Percentiles rank a stretch among this genome's conserved stretches.
These are phyloP conservation scores for Brachypodius melanocephalos DNA, from an alignment of 2,113 vertebrate species.

Conservation along the genomic window DNA sequence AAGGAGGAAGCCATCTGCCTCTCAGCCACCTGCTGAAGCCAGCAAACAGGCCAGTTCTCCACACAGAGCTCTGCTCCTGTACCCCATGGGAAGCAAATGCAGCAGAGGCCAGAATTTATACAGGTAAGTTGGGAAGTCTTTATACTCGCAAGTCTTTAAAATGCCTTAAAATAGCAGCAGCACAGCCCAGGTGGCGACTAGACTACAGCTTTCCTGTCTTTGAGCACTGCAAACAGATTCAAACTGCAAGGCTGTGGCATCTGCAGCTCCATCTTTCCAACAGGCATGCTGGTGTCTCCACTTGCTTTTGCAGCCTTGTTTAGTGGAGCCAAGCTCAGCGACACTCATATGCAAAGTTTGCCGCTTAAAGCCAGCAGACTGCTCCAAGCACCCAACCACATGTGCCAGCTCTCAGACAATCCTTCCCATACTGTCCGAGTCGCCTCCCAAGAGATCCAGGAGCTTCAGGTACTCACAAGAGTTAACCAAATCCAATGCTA, in stretches of 20 bases:
- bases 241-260: neutral
- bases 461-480: neutral
- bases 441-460: rapidly evolving
- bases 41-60: neutral
- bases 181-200: neutral
- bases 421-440: neutral
- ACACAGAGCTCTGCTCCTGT: neutral
- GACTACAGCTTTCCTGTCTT: neutral
- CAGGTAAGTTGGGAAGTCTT: neutral
- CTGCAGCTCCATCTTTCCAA: neutral
- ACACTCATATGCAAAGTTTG: neutral
- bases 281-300: rapidly evolving
- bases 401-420: neutral
- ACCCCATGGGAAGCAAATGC: neutral
- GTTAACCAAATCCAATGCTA: slow-evolving; percentile 54
- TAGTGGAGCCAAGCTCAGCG: neutral
- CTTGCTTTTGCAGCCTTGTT: neutral
- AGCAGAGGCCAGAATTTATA: neutral
- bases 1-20: neutral
- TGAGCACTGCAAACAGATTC: neutral
- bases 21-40: neutral
- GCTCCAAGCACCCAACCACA: neutral
- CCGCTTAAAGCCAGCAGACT: neutral
- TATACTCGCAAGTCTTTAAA: neutral
- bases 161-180: neutral